These are phyloP conservation scores for Stylophora pistillata DNA, from an alignment of 64 coral and sea anemone species.

Conservation along the genomic window DNA sequence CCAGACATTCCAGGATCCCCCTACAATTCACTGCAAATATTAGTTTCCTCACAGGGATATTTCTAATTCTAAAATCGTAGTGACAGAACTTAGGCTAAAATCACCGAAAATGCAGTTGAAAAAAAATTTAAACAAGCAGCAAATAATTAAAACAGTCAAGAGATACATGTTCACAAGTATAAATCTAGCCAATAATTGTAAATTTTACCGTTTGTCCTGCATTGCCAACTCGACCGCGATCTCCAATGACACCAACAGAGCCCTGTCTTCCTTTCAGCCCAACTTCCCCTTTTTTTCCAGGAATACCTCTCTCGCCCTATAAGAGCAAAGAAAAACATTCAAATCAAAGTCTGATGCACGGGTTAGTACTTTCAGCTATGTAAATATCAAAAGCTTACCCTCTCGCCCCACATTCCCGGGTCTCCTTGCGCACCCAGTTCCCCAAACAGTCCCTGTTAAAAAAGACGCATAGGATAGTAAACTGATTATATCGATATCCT, in stretches of 20 bases:
- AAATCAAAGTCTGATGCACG: background rate
- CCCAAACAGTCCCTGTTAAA: conserved; percentile 31
- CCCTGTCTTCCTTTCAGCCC: conserved; percentile 44
- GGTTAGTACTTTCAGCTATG: background rate
- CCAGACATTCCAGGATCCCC: conserved; percentile 28
- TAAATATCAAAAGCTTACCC: conserved; percentile 10
- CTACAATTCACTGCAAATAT: background rate
- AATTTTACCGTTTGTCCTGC: conserved; percentile 27
- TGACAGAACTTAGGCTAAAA: too few relatives aligned
- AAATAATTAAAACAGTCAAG: too few relatives aligned
- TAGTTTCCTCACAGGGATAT: too few relatives aligned
- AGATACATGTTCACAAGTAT: background rate
- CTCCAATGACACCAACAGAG: conserved; percentile 32
- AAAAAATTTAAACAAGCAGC: too few relatives aligned
- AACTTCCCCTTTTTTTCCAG: conserved; percentile 22
- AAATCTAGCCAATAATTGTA: background rate
- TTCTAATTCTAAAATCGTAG: too few relatives aligned
- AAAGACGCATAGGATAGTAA: background rate
- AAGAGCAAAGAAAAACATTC: background rate
- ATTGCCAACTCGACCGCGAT: background rate
- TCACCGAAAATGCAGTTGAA: too few relatives aligned
- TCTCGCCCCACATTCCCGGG: conserved; percentile 5
- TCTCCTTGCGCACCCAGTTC: conserved; percentile 8
- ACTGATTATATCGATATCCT: too few relatives aligned
- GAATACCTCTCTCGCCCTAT: conserved; percentile 52